Evolutionary conservation across 2,888 invertebrate species (phyloP), one percentile per base, ranked within the genome.

Genomic region (Calameuta idolon): DNA sequence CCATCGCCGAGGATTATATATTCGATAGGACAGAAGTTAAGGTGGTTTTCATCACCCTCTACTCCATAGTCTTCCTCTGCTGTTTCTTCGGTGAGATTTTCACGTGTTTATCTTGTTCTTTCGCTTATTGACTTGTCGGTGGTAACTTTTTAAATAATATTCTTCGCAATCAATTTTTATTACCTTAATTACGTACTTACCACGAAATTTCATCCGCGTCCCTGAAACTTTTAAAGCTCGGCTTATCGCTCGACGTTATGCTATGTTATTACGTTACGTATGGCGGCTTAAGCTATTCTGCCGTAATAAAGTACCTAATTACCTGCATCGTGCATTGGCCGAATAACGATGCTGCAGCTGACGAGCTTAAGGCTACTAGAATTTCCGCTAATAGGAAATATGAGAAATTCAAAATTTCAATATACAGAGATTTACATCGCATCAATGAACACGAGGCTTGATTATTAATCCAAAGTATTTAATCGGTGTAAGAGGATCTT

Each of bases 11-110:
- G 81, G 95, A 96, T 80, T 96, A 95, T 89, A 95, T 96, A 85
- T 96, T 96, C 88, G 96, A 96, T 90, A 93, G 95, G 86, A 93
- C 94, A 76, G 95, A 96, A 90, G 94, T 96, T 77, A 94, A 95
- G 88, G 93, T 95, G 76, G 94, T 96, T 87, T 96, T 96, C 91
- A 95, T 96, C 87, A 94, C 94, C 0, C 92, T 96, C 37, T 96
- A 96, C 89, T 94, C 95, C 2, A 92, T 96, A 82, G 96, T 96
- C 33, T 96, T 96, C 91, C 95, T 96, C 91, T 95, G 95, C 87
- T 96, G 96, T 90, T 96, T 96, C 91, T 96, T 96, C 88, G 96
- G 96, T 96, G 91, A 96, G 96, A 94, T 76, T 15, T 35, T 75
- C 30, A 37, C 31, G 73, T 75, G 31, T 4, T 0, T n/a, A 5